A percentile compares a stretch with the other conserved stretches of the same genome.
Evolutionary conservation across 1,140 invertebrate genomes (phyloP).

Genomic region (Drosophila athabasca): DNA sequence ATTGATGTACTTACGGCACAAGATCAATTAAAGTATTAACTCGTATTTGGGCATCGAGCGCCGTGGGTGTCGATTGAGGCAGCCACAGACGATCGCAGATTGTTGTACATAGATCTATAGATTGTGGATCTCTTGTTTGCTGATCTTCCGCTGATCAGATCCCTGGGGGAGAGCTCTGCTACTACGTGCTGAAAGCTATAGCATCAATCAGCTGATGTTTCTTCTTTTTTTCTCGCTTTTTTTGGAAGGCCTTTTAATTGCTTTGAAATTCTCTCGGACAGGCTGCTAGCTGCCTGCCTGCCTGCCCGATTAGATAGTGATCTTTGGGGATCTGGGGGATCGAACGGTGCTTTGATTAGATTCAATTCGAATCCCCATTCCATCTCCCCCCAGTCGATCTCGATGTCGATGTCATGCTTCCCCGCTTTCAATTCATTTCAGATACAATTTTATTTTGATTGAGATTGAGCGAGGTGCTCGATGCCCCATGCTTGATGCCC

Average conservation of each 20-base stretch:
- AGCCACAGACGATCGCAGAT: slow-evolving; percentile 21
- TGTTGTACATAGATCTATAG: background rate
- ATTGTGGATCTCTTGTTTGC: slow-evolving; percentile 6
- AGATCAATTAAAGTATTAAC: slow-evolving; percentile 71
- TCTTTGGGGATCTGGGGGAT: slow-evolving; percentile 40
- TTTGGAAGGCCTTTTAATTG: slow-evolving; percentile 56
- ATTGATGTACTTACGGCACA: slow-evolving; percentile 59
- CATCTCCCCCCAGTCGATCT: background rate
- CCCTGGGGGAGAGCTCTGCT: slow-evolving; percentile 24
- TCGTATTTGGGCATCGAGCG: slow-evolving; percentile 27
- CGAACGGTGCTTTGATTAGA: slow-evolving; percentile 72
- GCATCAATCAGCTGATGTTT: slow-evolving; percentile 53
- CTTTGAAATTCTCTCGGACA: slow-evolving; percentile 64
- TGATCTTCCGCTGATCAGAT: background rate
- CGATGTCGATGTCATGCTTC: background rate
- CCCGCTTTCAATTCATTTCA: slow-evolving; percentile 58
- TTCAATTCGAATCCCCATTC: slow-evolving; percentile 42
- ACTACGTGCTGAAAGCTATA: slow-evolving; percentile 43
- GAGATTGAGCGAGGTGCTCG: slow-evolving; percentile 32
- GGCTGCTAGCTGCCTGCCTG: slow-evolving; percentile 13
- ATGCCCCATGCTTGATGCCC: background rate
- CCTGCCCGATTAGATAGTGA: slow-evolving; percentile 37
- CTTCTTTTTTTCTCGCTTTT: background rate
- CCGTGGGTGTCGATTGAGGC: slow-evolving; percentile 51
- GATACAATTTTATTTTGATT: slow-evolving; percentile 71